Base-by-base conservation (phyloP, 2,888 invertebrate species). In the Dolichopus griseipennis region DNA sequence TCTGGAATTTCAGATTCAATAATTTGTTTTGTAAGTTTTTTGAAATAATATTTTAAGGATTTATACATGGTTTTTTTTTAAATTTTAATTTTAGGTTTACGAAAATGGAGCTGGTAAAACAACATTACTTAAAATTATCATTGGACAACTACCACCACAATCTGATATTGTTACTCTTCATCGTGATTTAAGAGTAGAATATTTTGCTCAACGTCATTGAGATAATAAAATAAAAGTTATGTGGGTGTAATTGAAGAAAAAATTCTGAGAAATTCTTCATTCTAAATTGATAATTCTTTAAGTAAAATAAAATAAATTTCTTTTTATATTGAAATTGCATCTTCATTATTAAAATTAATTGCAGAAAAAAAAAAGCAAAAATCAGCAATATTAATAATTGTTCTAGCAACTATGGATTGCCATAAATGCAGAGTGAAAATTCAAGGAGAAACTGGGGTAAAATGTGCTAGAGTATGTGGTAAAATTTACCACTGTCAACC, bases 81-180 rank as follows among this genome's bases (percentile, higher is more conserved):
- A 52, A 52, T 52, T 52, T 4, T 27, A 27, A 27, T 27, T 37
- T 10, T 37, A 65, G 37, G 65, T 65, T 12, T 96, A 96, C 76
- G 96, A 97, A 82, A 97, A 97, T 78, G 96, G 96, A 22, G 94
- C 95, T 2, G 99, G 99, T 74, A 99, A 99, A 84, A 97, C 97
- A 0, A 98, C 97, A 0, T 83, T 99, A 68, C 83, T 99, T 70
- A 96, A 98, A 83, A 90, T 99, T 68, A 89, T 98, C 74, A 92
- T 94, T 83, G 93, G 93, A 1, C 84, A 91, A 68, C 81, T 96
- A 68, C 88, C 90, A 27, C 95, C 98, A 0, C 89, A 90, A 0
- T 84, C 85, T 63, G 99, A 99, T 0, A 87, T 90, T 61, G 86
- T 96, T 21, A 90, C 89, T 74, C 87, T 89, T n/a, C 95, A 97